Percentiles rank a stretch among this genome's conserved stretches.
Conservation (phyloP, 2,797 vertebrate genomes). For the Muraenolepis orangiensis region DNA sequence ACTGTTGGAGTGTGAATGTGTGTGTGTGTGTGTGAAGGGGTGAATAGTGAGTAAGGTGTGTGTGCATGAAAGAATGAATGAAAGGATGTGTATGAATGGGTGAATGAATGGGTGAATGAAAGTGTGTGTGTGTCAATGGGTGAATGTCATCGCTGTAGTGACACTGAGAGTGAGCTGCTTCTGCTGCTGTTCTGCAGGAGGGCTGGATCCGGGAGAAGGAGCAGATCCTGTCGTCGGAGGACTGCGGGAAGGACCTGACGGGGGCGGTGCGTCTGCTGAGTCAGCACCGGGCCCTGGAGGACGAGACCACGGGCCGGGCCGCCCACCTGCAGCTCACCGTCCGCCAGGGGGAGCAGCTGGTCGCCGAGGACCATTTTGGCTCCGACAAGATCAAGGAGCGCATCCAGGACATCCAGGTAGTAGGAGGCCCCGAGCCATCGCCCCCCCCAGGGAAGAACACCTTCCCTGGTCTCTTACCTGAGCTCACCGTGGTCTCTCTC, state of each 20-base stretch:
- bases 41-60: not conserved
- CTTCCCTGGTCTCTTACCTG: not conserved
- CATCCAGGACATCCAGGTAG: conserved; percentile 80
- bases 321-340: conserved; percentile 90
- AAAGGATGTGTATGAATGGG: not conserved
- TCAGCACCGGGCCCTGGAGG: conserved; percentile 94
- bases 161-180: not conserved
- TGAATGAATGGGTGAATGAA: not conserved
- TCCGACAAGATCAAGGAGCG: conserved; percentile 91
- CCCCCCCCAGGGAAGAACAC: not conserved
- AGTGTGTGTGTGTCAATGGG: not conserved
- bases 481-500: not conserved
- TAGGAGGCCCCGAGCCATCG: not conserved
- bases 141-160: not conserved
- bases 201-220: conserved; percentile 98
- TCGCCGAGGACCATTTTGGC: conserved; percentile 88
- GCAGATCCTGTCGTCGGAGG: conserved; percentile 93
- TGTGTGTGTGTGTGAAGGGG: not conserved
- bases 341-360: conserved; percentile 90
- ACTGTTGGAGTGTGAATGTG: not conserved
- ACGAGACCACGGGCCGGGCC: conserved; percentile 91
- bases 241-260: conserved; percentile 93
- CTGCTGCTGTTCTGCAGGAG: conserved; percentile 60
- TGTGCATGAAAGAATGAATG: not conserved
- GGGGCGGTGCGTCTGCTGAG: conserved; percentile 88